A percentile compares a stretch with the other conserved stretches of the same genome.
Evolutionary conservation across 1,140 invertebrate genomes (phyloP).

Genomic region (Formica selysi): DNA sequence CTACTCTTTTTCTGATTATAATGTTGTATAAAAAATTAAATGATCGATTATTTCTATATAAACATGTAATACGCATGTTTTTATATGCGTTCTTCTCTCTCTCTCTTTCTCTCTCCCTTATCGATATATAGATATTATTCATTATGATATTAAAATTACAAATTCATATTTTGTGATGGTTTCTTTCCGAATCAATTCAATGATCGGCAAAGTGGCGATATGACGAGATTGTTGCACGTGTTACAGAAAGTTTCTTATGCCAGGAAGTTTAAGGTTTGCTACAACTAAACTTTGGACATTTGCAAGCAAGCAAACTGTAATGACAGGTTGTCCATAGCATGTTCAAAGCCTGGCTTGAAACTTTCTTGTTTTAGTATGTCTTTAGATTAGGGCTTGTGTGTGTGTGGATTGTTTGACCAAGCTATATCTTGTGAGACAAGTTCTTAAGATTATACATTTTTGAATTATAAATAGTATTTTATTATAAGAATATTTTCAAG

Average conservation of each 20-base stretch:
- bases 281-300: slow-evolving; percentile 32
- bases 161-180: neutral
- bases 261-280: slow-evolving; percentile 19
- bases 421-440: neutral
- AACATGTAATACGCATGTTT: neutral
- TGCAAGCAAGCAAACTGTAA: slow-evolving; percentile 20
- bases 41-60: slow-evolving; percentile 13
- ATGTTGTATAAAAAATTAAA: neutral
- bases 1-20: neutral
- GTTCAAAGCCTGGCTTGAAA: neutral
- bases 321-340: neutral
- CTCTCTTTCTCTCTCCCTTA: too few species aligned
- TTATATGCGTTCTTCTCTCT: too few species aligned
- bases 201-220: neutral
- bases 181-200: neutral
- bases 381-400: neutral
- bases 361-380: slow-evolving; percentile 12
- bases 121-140: neutral
- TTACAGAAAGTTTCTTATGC: slow-evolving; percentile 28
- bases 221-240: slow-evolving; percentile 5
- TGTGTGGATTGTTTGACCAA: slow-evolving; percentile 8
- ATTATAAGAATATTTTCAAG: neutral
- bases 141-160: neutral
- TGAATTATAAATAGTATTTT: neutral
- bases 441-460: neutral